phyloP scores from a whole-genome alignment of 1,140 invertebrate species.

The Grapholita molesta region DNA sequence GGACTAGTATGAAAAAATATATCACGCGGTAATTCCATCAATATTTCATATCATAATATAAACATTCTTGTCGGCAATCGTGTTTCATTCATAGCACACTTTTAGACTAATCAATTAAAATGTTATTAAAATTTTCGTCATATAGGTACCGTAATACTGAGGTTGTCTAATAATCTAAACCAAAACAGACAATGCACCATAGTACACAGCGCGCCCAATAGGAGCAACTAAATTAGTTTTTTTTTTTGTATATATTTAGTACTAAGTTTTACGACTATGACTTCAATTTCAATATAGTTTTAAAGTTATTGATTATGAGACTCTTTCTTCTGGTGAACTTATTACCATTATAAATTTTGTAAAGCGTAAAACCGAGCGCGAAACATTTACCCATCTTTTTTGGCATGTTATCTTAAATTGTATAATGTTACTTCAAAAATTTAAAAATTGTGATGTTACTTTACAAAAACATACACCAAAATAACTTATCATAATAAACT shows the following conservation, averaged over 20 bases:
- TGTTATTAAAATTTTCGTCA: background rate
- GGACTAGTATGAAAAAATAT: no score
- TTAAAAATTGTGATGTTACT: background rate
- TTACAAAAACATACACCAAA: background rate
- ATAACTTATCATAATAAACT: background rate
- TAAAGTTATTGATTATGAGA: conserved; percentile 50
- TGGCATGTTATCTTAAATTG: conserved; percentile 13
- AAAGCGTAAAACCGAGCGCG: background rate
- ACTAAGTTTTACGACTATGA: conserved; percentile 43
- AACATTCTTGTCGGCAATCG: background rate
- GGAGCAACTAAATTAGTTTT: conserved; percentile 32
- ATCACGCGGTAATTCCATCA: background rate
- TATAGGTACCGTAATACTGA: conserved; percentile 6
- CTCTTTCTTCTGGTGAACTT: conserved; percentile 28
- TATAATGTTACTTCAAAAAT: no score
- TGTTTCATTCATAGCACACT: background rate
- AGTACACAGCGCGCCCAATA: conserved; percentile 34
- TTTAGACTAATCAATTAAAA: conserved; percentile 1
- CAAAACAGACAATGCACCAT: conserved; percentile 25
- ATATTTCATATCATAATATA: no score
- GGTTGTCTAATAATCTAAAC: conserved; percentile 11
- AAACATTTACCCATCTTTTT: background rate
- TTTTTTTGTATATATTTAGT: conserved; percentile 29
- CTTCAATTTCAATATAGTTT: conserved; percentile 42
- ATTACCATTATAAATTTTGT: background rate